phyloP scores from a whole-genome alignment of 2,113 vertebrate genomes.

The Hippocampus zosterae region DNA sequence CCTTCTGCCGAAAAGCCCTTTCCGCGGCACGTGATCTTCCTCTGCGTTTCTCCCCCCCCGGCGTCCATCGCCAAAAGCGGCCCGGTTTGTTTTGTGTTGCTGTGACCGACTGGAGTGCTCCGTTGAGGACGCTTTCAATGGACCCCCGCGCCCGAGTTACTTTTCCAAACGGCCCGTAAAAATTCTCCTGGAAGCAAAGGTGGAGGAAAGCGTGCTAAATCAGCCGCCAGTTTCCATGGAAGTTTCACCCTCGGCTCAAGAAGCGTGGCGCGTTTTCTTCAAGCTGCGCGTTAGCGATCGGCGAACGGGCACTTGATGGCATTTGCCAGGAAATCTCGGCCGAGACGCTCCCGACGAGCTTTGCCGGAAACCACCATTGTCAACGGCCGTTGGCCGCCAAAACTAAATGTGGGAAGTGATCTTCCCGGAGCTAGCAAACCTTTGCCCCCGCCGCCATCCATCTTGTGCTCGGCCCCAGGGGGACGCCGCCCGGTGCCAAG shows the following conservation, averaged over 20 bases:
- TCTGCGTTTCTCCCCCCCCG: neutral
- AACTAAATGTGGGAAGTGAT: slow-evolving; percentile 5
- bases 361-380: neutral
- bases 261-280: slow-evolving; percentile 62
- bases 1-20: neutral
- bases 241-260: slow-evolving; percentile 56
- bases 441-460: slow-evolving; percentile 55
- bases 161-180: slow-evolving; percentile 53
- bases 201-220: slow-evolving; percentile 55
- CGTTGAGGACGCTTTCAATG: slow-evolving; percentile 32
- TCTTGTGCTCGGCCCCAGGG: slow-evolving; percentile 53
- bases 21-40: neutral
- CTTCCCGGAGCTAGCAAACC: slow-evolving; percentile 28
- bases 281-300: slow-evolving; percentile 18
- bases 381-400: neutral
- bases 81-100: neutral
- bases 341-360: neutral
- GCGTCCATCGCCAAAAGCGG: neutral
- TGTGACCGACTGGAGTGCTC: neutral
- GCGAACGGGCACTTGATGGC: neutral
- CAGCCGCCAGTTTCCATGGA: slow-evolving; percentile 57
- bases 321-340: neutral
- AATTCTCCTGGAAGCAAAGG: slow-evolving; percentile 38
- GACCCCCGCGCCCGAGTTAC: slow-evolving; percentile 23
- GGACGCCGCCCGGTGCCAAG: slow-evolving; percentile 60